Base-by-base conservation (phyloP, 2,113 vertebrate genomes). In the Mustelus asterias region DNA sequence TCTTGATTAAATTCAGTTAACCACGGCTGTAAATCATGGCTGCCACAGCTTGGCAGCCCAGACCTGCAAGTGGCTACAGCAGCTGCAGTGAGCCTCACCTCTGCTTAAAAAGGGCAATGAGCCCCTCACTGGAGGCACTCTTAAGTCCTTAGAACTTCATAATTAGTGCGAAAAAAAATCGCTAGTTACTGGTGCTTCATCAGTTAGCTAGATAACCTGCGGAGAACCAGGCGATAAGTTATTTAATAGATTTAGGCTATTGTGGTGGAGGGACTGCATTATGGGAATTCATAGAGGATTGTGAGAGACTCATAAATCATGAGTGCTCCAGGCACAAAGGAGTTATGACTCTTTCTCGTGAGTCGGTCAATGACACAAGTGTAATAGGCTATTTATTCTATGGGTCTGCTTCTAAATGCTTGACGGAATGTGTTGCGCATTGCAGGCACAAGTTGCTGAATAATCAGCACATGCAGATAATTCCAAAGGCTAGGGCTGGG, bases 1-100 rank as follows among this genome's bases (percentile, higher is more conserved):
- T 98, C 98, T 98, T 98, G 98, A 98, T 99, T 98, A 98, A 98
- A 98, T 98, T 98, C 98, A 97, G 98, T 98, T 98, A 98, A 99
- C 98, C 96, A 97, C 98, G 97, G 98, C 97, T 98, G 98, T 98
- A 99, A 98, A 98, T 98, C 98, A 98, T 96, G 63, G 96, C 98
- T 98, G 98, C 98, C 98, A 97, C 97, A 97, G 97, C 94, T 0
- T 97, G 97, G 97, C 98, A 98, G 97, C 95, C 96, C 95, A 93
- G 95, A 54, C 95, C 86, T 20, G 96, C 97, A 96, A 96, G 96
- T 97, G 97, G 97, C 96, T 97, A 97, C 96, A 96, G 60, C 95
- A 97, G 97, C 97, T 97, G 96, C 37, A 48, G 67, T 3, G 18
- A 70, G 67, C 37, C 37, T 41, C 41, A 48, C 93, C 93, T 70